A percentile compares a stretch with the other conserved stretches of the same genome.
Evolutionary conservation across 2,888 invertebrate genomes (phyloP).

Genomic region (Nymphalis urticae): DNA sequence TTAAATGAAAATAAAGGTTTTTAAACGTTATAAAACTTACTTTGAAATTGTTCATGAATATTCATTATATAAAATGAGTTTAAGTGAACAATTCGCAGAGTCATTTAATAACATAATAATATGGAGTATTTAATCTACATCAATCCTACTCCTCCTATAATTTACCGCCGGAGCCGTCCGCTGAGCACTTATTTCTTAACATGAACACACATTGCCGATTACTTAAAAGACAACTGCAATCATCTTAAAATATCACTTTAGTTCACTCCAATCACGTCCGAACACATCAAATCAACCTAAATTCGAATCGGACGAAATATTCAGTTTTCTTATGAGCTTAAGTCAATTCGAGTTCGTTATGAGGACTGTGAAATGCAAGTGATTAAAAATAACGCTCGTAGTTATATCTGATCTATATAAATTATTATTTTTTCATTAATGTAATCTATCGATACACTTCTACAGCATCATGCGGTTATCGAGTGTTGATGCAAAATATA

Average conservation of each 20-base stretch:
- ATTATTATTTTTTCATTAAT: background rate
- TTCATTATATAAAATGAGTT: slow-evolving; percentile 26
- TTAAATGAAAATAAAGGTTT: slow-evolving; percentile 3
- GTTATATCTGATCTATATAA: background rate
- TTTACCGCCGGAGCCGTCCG: slow-evolving; percentile 42
- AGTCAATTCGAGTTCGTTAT: slow-evolving; percentile 54
- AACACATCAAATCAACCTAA: slow-evolving; percentile 60
- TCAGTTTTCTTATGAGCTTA: slow-evolving; percentile 61
- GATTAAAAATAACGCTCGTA: background rate
- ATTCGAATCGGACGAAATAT: slow-evolving; percentile 61
- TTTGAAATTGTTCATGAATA: slow-evolving; percentile 21
- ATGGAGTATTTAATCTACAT: slow-evolving; percentile 43
- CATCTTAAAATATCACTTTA: slow-evolving; percentile 60
- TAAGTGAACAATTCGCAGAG: slow-evolving; percentile 35
- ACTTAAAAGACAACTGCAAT: slow-evolving; percentile 51
- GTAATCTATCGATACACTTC: too few relatives aligned
- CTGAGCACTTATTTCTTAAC: slow-evolving; percentile 51
- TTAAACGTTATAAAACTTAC: slow-evolving; percentile 12
- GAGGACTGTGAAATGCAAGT: background rate
- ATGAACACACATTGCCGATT: slow-evolving; percentile 46
- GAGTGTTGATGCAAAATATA: too few relatives aligned
- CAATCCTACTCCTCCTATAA: slow-evolving; percentile 44
- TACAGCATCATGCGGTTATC: too few relatives aligned
- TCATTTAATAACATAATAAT: slow-evolving; percentile 45
- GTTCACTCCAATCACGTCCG: slow-evolving; percentile 52